Percentiles rank a stretch among this genome's conserved stretches.
Conservation (phyloP, 2,888 invertebrate genomes). For the Coecobrya sp. region DNA sequence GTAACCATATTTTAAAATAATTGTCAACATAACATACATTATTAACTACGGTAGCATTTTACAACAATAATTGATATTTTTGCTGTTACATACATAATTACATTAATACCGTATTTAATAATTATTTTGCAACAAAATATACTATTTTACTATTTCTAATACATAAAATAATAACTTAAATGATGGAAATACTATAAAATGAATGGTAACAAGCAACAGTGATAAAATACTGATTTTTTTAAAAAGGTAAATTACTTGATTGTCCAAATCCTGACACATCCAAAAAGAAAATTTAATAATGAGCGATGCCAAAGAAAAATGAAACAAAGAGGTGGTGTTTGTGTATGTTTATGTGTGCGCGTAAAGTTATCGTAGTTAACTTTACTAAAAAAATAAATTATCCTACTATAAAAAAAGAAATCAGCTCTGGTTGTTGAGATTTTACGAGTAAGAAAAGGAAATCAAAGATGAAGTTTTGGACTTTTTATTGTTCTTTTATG, state of each 20-base stretch:
- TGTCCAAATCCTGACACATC: neutral
- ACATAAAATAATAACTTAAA: neutral
- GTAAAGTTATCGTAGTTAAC: neutral
- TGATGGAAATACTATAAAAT: neutral
- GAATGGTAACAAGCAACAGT: constrained; percentile 7
- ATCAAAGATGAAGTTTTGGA: constrained; percentile 9
- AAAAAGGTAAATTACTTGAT: neutral
- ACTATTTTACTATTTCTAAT: constrained; percentile 57
- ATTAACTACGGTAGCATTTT: neutral
- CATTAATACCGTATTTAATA: constrained; percentile 13
- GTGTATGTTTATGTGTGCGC: neutral
- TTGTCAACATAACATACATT: neutral
- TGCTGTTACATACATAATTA: constrained; percentile 53
- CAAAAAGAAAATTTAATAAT: neutral
- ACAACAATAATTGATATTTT: constrained; percentile 52
- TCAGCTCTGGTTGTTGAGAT: constrained; percentile 6
- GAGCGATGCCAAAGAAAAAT: constrained; percentile 6
- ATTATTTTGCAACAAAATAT: constrained; percentile 65
- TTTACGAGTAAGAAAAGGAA: constrained; percentile 17
- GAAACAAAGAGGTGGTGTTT: neutral
- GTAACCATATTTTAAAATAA: neutral
- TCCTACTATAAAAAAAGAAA: too few relatives aligned
- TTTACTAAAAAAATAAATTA: too few relatives aligned
- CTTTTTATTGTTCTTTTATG: constrained; percentile 30
- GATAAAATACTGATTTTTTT: constrained; percentile 15